Evolutionary conservation across 2,888 invertebrate species (phyloP).

Genomic region (Schizotus pectinicornis): DNA sequence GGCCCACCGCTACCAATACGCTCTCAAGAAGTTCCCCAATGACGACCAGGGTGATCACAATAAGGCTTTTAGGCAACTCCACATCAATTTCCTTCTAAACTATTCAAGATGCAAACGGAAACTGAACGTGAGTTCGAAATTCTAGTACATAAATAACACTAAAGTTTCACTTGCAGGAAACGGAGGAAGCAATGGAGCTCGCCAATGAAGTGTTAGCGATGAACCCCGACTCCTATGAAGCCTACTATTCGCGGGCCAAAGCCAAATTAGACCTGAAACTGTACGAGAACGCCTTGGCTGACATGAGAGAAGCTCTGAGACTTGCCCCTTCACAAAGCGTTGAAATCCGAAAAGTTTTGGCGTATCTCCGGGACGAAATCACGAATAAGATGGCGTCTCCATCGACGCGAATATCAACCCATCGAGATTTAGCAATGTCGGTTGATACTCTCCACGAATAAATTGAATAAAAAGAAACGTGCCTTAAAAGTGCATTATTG

Average conservation of each 20-base stretch:
- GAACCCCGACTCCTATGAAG: slow-evolving; percentile 89
- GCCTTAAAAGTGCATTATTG: slow-evolving; percentile 38
- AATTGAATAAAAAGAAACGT: slow-evolving; percentile 26
- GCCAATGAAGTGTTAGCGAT: slow-evolving; percentile 85
- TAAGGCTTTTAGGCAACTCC: slow-evolving; percentile 82
- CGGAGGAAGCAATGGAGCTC: slow-evolving; percentile 84
- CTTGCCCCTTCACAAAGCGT: slow-evolving; percentile 75
- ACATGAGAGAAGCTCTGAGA: slow-evolving; percentile 80
- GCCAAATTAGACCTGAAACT: slow-evolving; percentile 80
- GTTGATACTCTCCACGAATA: slow-evolving; percentile 57
- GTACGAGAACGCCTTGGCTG: slow-evolving; percentile 76
- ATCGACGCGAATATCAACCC: slow-evolving; percentile 43
- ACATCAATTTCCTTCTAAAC: slow-evolving; percentile 87
- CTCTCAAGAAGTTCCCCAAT: slow-evolving; percentile 84
- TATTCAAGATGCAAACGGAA: slow-evolving; percentile 93
- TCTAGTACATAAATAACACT: not conserved
- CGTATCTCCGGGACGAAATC: slow-evolving; percentile 77
- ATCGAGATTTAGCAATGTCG: slow-evolving; percentile 53
- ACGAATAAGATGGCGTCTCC: slow-evolving; percentile 59
- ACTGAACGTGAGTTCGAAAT: slow-evolving; percentile 77
- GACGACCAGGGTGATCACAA: slow-evolving; percentile 70
- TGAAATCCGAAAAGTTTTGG: slow-evolving; percentile 76
- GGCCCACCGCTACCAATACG: slow-evolving; percentile 93
- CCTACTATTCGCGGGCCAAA: slow-evolving; percentile 89
- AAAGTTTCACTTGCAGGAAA: slow-evolving; percentile 66